Evolutionary conservation across 2,888 invertebrate genomes (phyloP).

Genomic region (Pachliopta kotzebuea): DNA sequence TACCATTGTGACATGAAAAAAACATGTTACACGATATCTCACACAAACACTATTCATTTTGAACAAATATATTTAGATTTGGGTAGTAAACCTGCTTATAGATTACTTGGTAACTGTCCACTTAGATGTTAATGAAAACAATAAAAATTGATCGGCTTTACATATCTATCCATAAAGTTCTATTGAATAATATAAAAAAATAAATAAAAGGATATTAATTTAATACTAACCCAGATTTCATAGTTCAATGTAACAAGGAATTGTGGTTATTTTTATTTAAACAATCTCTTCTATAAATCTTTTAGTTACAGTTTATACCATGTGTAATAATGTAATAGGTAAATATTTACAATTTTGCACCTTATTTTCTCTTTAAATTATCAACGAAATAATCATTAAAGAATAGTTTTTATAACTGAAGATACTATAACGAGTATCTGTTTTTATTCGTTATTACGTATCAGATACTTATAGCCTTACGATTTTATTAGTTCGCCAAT

Average conservation of each 20-base stretch:
- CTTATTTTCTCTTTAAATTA: no score
- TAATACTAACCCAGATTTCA: background rate
- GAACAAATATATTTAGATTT: background rate
- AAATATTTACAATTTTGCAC: no score
- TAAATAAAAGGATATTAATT: background rate
- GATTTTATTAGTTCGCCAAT: no score
- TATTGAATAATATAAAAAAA: no score
- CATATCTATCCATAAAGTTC: background rate
- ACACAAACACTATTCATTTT: background rate
- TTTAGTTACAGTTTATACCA: background rate
- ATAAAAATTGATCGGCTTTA: background rate
- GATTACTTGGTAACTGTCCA: background rate
- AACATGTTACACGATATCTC: conserved; percentile 5
- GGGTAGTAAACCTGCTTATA: background rate
- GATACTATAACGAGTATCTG: no score
- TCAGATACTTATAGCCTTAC: no score
- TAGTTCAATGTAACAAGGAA: background rate
- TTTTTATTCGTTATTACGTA: no score
- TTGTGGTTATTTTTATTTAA: background rate
- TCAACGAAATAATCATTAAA: no score
- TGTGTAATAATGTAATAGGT: no score
- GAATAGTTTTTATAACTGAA: no score
- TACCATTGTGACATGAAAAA: background rate
- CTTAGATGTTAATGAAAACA: background rate
- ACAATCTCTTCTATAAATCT: background rate